phyloP scores from a whole-genome alignment of 2,888 invertebrate genomes.

The Eilema sororculum region DNA sequence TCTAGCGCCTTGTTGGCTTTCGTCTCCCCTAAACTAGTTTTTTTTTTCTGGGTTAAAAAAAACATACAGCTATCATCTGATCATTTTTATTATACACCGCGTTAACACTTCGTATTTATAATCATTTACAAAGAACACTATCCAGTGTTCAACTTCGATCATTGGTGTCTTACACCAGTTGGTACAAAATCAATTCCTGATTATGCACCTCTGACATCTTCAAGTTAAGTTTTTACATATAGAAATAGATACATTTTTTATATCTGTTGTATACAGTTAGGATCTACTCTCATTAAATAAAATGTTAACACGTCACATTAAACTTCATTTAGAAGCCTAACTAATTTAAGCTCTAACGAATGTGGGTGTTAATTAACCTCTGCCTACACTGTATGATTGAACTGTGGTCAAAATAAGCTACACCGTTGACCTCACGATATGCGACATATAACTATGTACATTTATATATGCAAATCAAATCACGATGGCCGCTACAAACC shows the following conservation, averaged over 20 bases:
- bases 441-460: not conserved
- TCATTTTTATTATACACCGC: not conserved
- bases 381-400: not conserved
- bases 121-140: not conserved
- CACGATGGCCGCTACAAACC: slow-evolving; percentile 5
- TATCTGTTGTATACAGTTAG: not conserved
- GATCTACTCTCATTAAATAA: not conserved
- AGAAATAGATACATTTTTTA: not conserved
- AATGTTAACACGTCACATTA: not conserved
- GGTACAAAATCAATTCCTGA: not conserved
- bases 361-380: not conserved
- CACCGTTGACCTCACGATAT: not conserved
- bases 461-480: slow-evolving; percentile 18
- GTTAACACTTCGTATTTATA: not conserved
- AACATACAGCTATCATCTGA: not conserved
- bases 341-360: not conserved
- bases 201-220: not conserved
- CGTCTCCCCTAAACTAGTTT: not conserved
- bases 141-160: not conserved
- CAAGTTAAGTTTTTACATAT: not conserved
- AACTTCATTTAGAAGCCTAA: not conserved
- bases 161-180: not conserved
- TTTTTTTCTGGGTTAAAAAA: not conserved
- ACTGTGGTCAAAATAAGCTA: not conserved
- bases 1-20: not conserved